Base-by-base conservation (phyloP, 2,888 invertebrate species). In the Agrochola macilenta region DNA sequence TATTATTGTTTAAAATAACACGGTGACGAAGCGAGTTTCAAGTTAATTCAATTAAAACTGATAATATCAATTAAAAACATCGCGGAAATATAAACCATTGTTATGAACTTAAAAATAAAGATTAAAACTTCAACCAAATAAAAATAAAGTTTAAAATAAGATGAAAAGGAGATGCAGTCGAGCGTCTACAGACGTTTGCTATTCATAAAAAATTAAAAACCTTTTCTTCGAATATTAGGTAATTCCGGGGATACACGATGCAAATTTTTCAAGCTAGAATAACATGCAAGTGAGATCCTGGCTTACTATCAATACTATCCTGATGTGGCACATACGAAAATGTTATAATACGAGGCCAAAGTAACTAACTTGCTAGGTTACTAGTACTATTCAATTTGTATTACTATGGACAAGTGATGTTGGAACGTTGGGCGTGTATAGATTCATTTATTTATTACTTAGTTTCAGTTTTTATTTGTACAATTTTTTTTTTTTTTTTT, bases 31-130 rank as follows among this genome's bases (percentile, higher is more conserved):
- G 60, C 74, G 14, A 66, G 58, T 74, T 75, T 52, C 54, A 54
- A 23, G 20, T 60, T 61, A 69, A 70, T 79, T 81, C 23, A 77
- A 77, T 79, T 69, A 72, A 20, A 76, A 39, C 30, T 61, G 74
- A 73, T 72, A 14, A 46, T 64, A 84, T 79, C 79, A 82, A 76
- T 66, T 74, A 76, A 86, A 82, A 79, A 49, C 75, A 75, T 80
- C 69, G 74, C 74, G 78, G 76, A 74, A 74, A 70, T 69, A 74
- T 71, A 52, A 74, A 26, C 71, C 69, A 79, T 78, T 84, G 82
- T 84, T 78, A 63, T 46, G 20, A 54, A 39, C 54, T 70, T 70
- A 58, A 68, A 12, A 61, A 66, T 61, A 30, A 35, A 66, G 20
- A 73, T 65, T 54, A 69, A 54, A 35, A 69, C 20, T 57, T 57